Conservation (phyloP, 23 tunicate genomes). For the Corella eumyota region DNA sequence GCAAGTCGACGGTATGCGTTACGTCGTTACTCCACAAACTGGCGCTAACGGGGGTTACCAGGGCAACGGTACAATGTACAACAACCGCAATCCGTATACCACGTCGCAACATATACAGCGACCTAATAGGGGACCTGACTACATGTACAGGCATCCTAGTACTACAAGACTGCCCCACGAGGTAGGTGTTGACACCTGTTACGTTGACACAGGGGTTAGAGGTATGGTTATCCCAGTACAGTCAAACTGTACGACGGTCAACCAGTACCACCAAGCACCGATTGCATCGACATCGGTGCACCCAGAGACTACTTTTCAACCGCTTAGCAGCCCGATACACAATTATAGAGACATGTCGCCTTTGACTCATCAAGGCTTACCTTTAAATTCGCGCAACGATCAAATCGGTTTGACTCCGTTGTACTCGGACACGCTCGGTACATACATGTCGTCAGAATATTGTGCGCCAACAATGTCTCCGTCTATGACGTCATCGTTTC, state of each 20-base stretch:
- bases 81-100: constrained; percentile 12
- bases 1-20: not conserved
- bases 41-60: constrained; percentile 5
- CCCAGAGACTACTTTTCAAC: constrained; percentile 6
- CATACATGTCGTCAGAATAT: constrained; percentile 1
- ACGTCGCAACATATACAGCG: constrained; percentile 10
- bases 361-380: too few relatives aligned
- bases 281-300: constrained; percentile 10
- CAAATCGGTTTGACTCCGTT: not conserved
- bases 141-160: constrained; percentile 19
- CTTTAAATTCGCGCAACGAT: not conserved
- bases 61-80: constrained; percentile 15
- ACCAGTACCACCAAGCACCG: constrained; percentile 37
- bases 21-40: constrained; percentile 5
- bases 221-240: constrained; percentile 9
- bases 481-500: too few relatives aligned
- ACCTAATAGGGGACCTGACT: constrained; percentile 28
- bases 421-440: constrained; percentile 3
- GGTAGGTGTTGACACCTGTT: constrained; percentile 1
- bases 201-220: constrained; percentile 2
- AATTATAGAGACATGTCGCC: too few relatives aligned
- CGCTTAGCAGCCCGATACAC: not conserved
- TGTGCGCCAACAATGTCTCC: too few relatives aligned
- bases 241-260: constrained; percentile 29
- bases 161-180: constrained; percentile 5